Conservation (phyloP, 2,888 invertebrate species). For the Temnothorax unifasciatus region DNA sequence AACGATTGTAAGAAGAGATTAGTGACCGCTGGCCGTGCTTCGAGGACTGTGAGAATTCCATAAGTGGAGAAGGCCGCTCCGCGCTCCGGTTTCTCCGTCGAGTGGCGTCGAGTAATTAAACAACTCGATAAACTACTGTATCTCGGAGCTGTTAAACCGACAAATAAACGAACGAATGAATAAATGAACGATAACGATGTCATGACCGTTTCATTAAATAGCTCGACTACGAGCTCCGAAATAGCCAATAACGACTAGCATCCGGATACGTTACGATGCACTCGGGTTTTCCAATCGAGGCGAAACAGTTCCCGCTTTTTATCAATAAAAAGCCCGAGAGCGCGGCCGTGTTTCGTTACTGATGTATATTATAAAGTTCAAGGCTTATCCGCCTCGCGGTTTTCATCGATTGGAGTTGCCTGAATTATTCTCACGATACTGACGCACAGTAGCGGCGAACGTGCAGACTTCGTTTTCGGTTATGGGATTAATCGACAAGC, state of each 20-base stretch:
- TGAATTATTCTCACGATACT: conserved; percentile 54
- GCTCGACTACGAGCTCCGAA: neutral
- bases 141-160: neutral
- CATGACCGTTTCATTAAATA: conserved; percentile 1
- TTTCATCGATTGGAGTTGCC: conserved; percentile 46
- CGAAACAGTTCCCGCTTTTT: conserved; percentile 25
- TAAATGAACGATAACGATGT: neutral
- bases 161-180: conserved; percentile 16
- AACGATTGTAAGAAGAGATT: conserved; percentile 78
- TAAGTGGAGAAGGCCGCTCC: conserved; percentile 25
- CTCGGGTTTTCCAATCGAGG: conserved; percentile 35
- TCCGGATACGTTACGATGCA: conserved; percentile 18
- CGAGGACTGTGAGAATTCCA: conserved; percentile 21
- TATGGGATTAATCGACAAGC: conserved; percentile 56
- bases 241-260: conserved; percentile 16
- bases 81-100: conserved; percentile 16
- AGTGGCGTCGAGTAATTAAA: conserved; percentile 35
- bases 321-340: conserved; percentile 40
- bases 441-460: conserved; percentile 19
- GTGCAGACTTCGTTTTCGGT: conserved; percentile 53
- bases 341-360: conserved; percentile 12
- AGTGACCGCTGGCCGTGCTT: conserved; percentile 51
- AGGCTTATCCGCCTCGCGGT: conserved; percentile 46
- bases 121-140: conserved; percentile 33
- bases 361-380: conserved; percentile 38